Evolutionary conservation across 1,140 invertebrate species (phyloP).

Genomic region (Procambarus clarkii): DNA sequence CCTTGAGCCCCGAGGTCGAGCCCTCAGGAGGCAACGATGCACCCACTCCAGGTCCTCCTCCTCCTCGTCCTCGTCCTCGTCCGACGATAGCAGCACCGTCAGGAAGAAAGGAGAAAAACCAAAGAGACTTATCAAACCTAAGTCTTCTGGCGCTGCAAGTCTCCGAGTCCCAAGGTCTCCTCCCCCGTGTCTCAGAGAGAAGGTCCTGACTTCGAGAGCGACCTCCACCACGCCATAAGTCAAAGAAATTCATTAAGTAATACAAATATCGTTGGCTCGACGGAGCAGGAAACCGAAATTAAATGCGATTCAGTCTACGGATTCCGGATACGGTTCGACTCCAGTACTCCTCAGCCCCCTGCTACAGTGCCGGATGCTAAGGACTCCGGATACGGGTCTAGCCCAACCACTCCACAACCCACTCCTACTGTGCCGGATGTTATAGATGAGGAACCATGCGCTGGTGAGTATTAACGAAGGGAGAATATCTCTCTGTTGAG

Average conservation of each 20-base stretch:
- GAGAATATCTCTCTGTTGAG: too few species aligned
- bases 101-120: constrained; percentile 48
- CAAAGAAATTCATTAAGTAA: not conserved
- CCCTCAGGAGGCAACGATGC: constrained; percentile 28
- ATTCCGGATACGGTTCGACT: constrained; percentile 65
- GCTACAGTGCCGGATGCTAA: constrained; percentile 77
- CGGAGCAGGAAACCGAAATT: constrained; percentile 12
- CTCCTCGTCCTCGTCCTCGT: constrained; percentile 45
- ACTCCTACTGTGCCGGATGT: constrained; percentile 76
- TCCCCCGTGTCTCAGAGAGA: not conserved
- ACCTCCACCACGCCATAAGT: not conserved
- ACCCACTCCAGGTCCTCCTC: constrained; percentile 17
- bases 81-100: constrained; percentile 24
- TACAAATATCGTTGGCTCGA: not conserved
- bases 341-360: constrained; percentile 75
- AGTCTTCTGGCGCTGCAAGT: constrained; percentile 3
- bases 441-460: constrained; percentile 79
- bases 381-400: constrained; percentile 75
- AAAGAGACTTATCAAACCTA: constrained; percentile 31
- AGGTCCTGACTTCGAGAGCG: not conserved
- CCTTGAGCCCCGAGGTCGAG: not conserved
- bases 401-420: constrained; percentile 75
- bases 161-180: not conserved
- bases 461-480: constrained; percentile 45
- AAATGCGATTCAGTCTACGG: constrained; percentile 65